Percentiles rank a stretch among this genome's conserved stretches.
phyloP scores from a whole-genome alignment of 2,113 vertebrate genomes.

The Nothoprocta perdicaria region DNA sequence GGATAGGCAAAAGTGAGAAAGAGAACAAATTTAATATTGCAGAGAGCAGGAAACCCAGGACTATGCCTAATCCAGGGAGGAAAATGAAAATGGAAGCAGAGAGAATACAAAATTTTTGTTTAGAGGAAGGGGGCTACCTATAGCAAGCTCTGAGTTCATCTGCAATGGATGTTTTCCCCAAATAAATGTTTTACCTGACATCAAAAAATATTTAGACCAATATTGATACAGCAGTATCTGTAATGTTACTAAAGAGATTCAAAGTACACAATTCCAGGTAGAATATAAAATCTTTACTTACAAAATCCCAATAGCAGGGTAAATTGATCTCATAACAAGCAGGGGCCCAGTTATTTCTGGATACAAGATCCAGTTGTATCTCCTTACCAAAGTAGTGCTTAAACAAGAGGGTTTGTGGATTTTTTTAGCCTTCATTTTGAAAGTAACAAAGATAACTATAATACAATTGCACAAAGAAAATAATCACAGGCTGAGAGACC shows the following conservation, averaged over 20 bases:
- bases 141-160: not conserved
- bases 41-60: conserved; percentile 22
- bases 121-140: not conserved
- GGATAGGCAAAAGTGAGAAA: not conserved
- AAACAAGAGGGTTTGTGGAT: not conserved
- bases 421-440: not conserved
- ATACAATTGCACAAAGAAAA: not conserved
- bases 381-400: not conserved
- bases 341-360: not conserved
- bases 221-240: not conserved
- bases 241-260: not conserved
- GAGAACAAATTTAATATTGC: not conserved
- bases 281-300: not conserved
- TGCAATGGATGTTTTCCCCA: not conserved
- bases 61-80: conserved; percentile 2
- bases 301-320: not conserved
- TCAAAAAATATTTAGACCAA: not conserved
- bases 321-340: not conserved
- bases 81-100: conserved; percentile 40
- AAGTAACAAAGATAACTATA: not conserved
- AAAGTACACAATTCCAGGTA: not conserved
- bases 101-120: not conserved
- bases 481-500: not conserved
- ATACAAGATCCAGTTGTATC: not conserved
- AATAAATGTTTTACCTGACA: not conserved